Evolutionary conservation across 2,797 vertebrate species (phyloP), one percentile per base, ranked within the genome.

Genomic region (Helicolenus hilgendorfi): DNA sequence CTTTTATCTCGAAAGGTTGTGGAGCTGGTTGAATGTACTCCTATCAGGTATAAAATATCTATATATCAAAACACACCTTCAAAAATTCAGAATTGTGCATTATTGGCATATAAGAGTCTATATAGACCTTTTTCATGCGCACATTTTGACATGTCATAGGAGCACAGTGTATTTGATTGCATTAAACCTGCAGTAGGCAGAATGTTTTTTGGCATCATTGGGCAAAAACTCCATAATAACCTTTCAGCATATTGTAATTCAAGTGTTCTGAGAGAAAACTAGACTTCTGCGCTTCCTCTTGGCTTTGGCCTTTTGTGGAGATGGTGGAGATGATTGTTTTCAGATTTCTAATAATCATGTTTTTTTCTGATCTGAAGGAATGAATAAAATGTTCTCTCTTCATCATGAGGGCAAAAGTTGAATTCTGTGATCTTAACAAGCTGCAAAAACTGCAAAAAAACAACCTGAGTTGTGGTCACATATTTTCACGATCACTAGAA

Each of bases 401-500:
- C 1, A 60, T 38, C 10, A 4, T 15, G 35, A 64, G 18, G 56
- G 26, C 35, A 74, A 49, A 64, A 11, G 33, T 27, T 72, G 7
- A 62, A 78, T 70, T 70, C 26, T 62, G 9, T 33, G 36, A 73
- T 64, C 18, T 56, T 56, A 36, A 79, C 53, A 63, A 58, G 74
- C 56, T 74, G 56, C 33, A 63, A 45, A 63, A 69, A 45, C 49
- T 11, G 6, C 1, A 49, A n/a, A 49, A 38, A 20, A 77, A 63
- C 15, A 65, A 49, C 8, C 9, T 35, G 9, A 70, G 41, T 70
- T 75, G 18, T 71, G 14, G 41, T 82, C n/a, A 33, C n/a, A 60
- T 27, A 27, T 58, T 60, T 24, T 22, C 18, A 24, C n/a, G 0
- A 56, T 62, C 22, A 31, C 33, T 31, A 26, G 24, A 41, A 11